Base-by-base conservation (phyloP, 2,888 invertebrate species). In the Vesta saturnalis region DNA sequence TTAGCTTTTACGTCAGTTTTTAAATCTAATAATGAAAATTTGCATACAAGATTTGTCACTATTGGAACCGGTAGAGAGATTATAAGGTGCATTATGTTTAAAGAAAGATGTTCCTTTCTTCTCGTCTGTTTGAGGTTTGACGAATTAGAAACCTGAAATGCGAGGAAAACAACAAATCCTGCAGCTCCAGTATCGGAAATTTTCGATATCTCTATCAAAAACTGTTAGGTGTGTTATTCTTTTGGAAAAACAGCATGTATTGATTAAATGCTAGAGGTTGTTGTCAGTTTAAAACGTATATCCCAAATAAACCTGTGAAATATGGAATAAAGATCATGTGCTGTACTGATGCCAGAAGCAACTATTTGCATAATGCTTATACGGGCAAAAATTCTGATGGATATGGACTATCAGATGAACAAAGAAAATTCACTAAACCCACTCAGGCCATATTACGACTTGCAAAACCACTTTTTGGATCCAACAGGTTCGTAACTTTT, bases 311-410 rank as follows among this genome's bases (percentile, higher is more conserved):
- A 21, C 46, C 18, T 2, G 18, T 14, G 1, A 71, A 76, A 56
- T 72, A 74, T 59, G 62, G 62, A 30, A 64, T 69, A 15, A 67
- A 67, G 55, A 49, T 75, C 30, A 72, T 60, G 12, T 54, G 19
- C 21, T 54, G 18, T 12, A 68, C 65, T 46, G 70, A 72, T 57
- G 59, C 63, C 10, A 47, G 64, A 19, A 68, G 30, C 10, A 54
- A 55, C 60, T 64, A 58, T 58, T 16, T 49, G 8, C 21, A 23
- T 16, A 64, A 64, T 12, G 15, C 52, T 14, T 64, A 64, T 43
- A 67, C 67, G 22, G 69, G 67, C 10, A 56, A 59, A 52, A 10
- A 62, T 23, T 61, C 70, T 12, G 60, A 55, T 52, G 70, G 72
- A 15, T 49, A 54, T 4, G 22, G 15, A 55, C 12, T 65, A 49